A percentile compares a stretch with the other conserved stretches of the same genome.
phyloP scores from a whole-genome alignment of 2,888 invertebrate species.

The Endotricha flammealis region DNA sequence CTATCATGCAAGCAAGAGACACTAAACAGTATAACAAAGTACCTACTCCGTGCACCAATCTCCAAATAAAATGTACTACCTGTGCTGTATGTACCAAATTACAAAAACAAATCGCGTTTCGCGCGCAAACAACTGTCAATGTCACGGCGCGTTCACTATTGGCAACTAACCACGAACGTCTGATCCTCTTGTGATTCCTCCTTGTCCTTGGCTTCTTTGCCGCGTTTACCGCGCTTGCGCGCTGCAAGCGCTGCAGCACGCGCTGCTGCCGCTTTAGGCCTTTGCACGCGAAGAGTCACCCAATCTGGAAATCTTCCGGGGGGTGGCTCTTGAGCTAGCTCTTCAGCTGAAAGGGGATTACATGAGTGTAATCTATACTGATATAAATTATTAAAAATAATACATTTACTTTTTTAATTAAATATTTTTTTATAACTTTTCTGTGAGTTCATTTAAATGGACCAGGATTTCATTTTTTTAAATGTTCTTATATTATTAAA shows the following conservation, averaged over 20 bases:
- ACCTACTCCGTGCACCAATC: too few species aligned
- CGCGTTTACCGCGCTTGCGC: slow-evolving; percentile 64
- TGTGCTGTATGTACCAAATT: too few species aligned
- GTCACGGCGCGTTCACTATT: slow-evolving; percentile 29
- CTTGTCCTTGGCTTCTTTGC: slow-evolving; percentile 42
- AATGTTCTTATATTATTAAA: too few species aligned
- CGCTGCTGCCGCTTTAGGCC: slow-evolving; percentile 45
- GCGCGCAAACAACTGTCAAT: slow-evolving; percentile 29
- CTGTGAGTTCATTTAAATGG: too few species aligned
- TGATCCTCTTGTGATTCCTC: slow-evolving; percentile 36
- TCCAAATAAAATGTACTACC: too few species aligned
- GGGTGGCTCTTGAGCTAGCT: slow-evolving; percentile 68
- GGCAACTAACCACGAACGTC: slow-evolving; percentile 60
- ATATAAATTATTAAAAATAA: too few species aligned
- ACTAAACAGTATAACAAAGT: too few species aligned
- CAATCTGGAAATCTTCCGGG: slow-evolving; percentile 64
- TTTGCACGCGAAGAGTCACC: slow-evolving; percentile 63
- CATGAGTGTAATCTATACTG: too few species aligned
- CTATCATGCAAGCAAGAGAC: too few species aligned
- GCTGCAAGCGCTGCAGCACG: slow-evolving; percentile 29
- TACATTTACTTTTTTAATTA: too few species aligned
- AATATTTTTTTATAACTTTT: too few species aligned
- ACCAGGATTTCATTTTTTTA: too few species aligned
- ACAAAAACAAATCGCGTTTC: slow-evolving; percentile 36
- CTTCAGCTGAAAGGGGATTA: slow-evolving; percentile 61